Evolutionary conservation across 1,140 invertebrate genomes (phyloP), one percentile per base, ranked within the genome.

Genomic region (Metopolophium dirhodum): DNA sequence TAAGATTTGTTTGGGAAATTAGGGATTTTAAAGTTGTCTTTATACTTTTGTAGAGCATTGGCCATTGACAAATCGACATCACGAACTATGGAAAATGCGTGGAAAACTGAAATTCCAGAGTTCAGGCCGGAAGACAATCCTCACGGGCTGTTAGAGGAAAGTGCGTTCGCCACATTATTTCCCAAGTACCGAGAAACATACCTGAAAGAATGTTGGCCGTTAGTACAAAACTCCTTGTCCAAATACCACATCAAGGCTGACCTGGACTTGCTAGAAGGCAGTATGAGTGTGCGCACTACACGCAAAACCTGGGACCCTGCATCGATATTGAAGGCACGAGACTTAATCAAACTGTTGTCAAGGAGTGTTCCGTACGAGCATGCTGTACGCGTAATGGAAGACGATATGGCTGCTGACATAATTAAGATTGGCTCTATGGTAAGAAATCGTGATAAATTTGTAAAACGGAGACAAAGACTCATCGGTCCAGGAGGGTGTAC

Each of bases 221-320:
- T 99, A 9, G 97, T 99, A 0, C 96, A 99, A 95, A 99, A 99
- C 95, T 96, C 97, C 11, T 95, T 99, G 41, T 96, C 95, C 30
- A 97, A 97, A 94, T 96, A 98, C 95, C 96, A 96, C 88, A 96
- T 99, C 1, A 98, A 98, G 95, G 98, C 98, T 0, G 98, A 99
- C 94, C 95, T 99, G 93, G 99, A 99, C 96, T 95, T 99, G 1
- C 96, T 99, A 7, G 98, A 99, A 96, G 99, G 99, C 90, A 97
- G 97, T 94, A 99, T 99, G 98, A 97, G 97, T 18, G 99, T 99
- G 0, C 96, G 96, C 95, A 99, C 99, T 0, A 99, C 99, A 1
- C 96, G 98, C 90, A 99, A 99, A 96, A 99, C 99, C 4, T 99
- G 98, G 98, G 99, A 99, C 96, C 99, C 99, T 0, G 99, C 98